Base-by-base conservation (phyloP, 2,113 vertebrate genomes). In the Chauna torquata region DNA sequence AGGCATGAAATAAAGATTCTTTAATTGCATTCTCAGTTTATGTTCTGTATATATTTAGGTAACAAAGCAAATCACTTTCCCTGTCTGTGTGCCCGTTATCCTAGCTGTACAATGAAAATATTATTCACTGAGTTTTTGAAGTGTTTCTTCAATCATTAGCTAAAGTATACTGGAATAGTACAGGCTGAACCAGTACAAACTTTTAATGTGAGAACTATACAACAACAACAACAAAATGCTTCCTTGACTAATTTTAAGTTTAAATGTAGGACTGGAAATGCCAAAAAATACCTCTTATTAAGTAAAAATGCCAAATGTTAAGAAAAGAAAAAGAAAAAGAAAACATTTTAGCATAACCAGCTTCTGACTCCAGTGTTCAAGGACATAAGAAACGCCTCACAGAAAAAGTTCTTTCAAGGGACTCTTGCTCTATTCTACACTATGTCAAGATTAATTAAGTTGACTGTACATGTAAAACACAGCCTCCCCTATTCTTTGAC, bases 401-500 rank as follows among this genome's bases (percentile, higher is more conserved):
- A 96, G 92, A 64, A 85, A 76, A 97, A 82, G 61, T 88, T 95
- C 74, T 88, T 90, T 87, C 82, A 78, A 55, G 78, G 77, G 44
- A 88, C 65, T 96, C 70, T 59, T 88, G 62, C 77, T 95, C 45
- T 84, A 22, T 86, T 69, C 36, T 75, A 78, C 57, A 80, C 3
- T 14, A 65, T 85, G 91, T 92, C 86, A 91, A 70, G 86, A 88
- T 96, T 92, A 93, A 80, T 92, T 79, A 70, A 90, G 62, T 94
- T 97, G 96, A 96, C 94, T 88, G 55, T 76, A 78, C 32, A 81
- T 65, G 68, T 62, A 95, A 92, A 82, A 83, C 90, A 69, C 19
- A 86, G 49, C 76, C 58, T 96, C 52, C 28, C 28, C 79, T 94
- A 38, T 86, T 96, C 89, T 96, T 95, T 97, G 91, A 58, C 75